Conservation (phyloP, 1,140 invertebrate species). For the Heliconius hewitsoni region DNA sequence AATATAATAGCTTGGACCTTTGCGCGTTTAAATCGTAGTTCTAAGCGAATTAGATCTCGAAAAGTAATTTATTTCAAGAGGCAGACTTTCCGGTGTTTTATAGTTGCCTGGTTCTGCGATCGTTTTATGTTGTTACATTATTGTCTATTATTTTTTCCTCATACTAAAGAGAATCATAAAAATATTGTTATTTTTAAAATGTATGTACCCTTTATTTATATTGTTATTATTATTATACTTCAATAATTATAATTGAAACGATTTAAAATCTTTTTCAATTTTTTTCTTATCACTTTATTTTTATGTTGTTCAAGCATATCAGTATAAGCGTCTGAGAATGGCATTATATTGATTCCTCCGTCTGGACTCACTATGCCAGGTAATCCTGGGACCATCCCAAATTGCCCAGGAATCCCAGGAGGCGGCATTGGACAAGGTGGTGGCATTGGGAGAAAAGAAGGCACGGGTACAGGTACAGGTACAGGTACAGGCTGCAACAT, state of each 20-base stretch:
- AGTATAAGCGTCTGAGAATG: constrained; percentile 68
- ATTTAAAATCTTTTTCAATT: constrained; percentile 48
- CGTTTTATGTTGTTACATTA: not conserved
- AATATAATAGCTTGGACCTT: not conserved
- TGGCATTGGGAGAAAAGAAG: constrained; percentile 18
- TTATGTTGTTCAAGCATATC: constrained; percentile 66
- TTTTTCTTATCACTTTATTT: constrained; percentile 58
- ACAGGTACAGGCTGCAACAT: not conserved
- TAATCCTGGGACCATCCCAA: constrained; percentile 63
- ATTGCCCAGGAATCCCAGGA: constrained; percentile 24
- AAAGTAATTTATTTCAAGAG: not conserved
- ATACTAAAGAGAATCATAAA: too few relatives aligned
- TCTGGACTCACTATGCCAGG: constrained; percentile 59
- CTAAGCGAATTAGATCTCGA: not conserved
- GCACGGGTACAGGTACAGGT: not conserved
- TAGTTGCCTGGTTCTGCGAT: not conserved
- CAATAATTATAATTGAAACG: constrained; percentile 40
- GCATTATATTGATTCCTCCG: constrained; percentile 69
- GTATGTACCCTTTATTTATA: too few relatives aligned
- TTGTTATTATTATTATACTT: not conserved
- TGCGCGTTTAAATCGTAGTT: not conserved
- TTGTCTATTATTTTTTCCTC: too few relatives aligned
- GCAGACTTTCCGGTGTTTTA: not conserved
- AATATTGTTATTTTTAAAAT: too few relatives aligned
- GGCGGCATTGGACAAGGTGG: constrained; percentile 18